These are phyloP conservation scores for Holocentrus rufus DNA, from an alignment of 2,797 vertebrate genomes.

Conservation along the genomic window DNA sequence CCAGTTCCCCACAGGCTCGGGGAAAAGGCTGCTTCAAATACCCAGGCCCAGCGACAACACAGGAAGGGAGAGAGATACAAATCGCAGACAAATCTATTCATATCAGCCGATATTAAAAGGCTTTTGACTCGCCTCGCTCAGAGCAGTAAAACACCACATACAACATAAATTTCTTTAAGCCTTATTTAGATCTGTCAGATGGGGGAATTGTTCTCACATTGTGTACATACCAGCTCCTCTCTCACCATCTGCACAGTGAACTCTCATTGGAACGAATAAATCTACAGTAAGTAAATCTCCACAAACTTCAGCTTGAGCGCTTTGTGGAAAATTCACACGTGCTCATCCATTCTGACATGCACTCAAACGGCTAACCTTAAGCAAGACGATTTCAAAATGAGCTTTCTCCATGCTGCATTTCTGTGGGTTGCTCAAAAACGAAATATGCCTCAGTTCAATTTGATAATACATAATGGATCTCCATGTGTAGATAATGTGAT, in stretches of 20 bases:
- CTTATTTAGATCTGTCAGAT: slow-evolving; percentile 20
- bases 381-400: too few species aligned
- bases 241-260: slow-evolving; percentile 2
- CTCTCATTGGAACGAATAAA: not conserved
- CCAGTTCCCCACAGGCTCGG: slow-evolving; percentile 58
- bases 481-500: not conserved
- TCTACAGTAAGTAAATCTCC: not conserved
- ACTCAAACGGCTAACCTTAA: not conserved
- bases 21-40: slow-evolving; percentile 64
- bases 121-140: slow-evolving; percentile 24
- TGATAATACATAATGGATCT: not conserved
- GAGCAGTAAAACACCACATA: not conserved
- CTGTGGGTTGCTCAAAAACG: not conserved
- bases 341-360: not conserved
- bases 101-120: slow-evolving; percentile 49
- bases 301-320: not conserved
- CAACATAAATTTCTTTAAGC: slow-evolving; percentile 2
- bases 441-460: not conserved
- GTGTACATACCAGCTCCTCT: not conserved
- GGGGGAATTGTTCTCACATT: not conserved
- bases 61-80: slow-evolving; percentile 66
- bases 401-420: not conserved
- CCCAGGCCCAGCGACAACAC: slow-evolving; percentile 58
- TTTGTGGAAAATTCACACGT: not conserved
- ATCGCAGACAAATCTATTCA: slow-evolving; percentile 62